Percentiles rank a stretch among this genome's conserved stretches.
Conservation (phyloP, 64 coral and sea anemone genomes). For the Montipora capricornis region DNA sequence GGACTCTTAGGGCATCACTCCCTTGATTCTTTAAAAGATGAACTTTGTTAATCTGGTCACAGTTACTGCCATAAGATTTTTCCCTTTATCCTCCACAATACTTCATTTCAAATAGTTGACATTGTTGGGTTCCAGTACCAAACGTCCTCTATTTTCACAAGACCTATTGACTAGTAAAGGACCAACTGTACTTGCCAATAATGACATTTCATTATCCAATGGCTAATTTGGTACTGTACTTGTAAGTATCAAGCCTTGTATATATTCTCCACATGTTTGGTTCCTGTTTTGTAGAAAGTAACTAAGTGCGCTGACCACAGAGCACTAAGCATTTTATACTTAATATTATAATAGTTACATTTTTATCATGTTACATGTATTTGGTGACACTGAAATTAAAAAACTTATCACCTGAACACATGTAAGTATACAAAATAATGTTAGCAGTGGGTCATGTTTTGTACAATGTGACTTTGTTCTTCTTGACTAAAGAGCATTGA, state of each 20-base stretch:
- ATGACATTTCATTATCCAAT: neutral
- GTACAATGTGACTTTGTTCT: neutral
- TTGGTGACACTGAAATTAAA: slow-evolving; percentile 14
- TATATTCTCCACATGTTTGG: slow-evolving; percentile 1
- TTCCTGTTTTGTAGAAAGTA: neutral
- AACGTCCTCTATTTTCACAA: too few relatives aligned
- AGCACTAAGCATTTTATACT: neutral
- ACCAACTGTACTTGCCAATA: too few relatives aligned
- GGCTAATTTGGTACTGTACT: neutral
- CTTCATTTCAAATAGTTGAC: too few relatives aligned
- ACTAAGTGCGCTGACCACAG: neutral
- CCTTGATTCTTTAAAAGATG: too few relatives aligned
- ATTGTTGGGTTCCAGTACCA: too few relatives aligned
- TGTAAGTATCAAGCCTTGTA: neutral
- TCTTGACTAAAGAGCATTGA: neutral
- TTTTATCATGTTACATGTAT: neutral
- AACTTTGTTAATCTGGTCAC: too few relatives aligned
- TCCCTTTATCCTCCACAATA: too few relatives aligned
- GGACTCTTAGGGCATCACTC: too few relatives aligned
- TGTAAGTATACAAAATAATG: neutral
- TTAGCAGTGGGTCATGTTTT: neutral
- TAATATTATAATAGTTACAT: slow-evolving; percentile 7
- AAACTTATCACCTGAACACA: neutral
- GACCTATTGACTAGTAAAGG: too few relatives aligned
- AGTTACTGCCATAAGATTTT: too few relatives aligned